Evolutionary conservation across 2,113 vertebrate genomes (phyloP).

Genomic region (Erinaceus europaeus): DNA sequence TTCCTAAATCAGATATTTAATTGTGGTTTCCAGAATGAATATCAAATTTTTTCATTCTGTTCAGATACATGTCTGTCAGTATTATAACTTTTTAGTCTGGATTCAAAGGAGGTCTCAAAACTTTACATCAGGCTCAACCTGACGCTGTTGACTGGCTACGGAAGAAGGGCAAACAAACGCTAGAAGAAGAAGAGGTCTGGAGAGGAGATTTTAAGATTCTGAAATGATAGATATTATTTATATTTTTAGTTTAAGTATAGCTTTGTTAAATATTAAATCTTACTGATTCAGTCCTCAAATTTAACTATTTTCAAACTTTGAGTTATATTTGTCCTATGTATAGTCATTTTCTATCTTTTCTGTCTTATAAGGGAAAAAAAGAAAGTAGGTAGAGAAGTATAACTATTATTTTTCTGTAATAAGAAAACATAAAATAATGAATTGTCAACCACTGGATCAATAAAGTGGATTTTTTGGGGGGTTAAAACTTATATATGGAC

Average conservation of each 20-base stretch:
- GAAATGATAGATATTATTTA: background rate
- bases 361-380: background rate
- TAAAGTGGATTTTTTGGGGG: background rate
- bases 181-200: too few relatives aligned
- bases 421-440: background rate
- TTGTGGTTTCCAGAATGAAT: background rate
- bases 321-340: background rate
- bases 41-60: background rate
- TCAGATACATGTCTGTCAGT: background rate
- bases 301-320: conserved; percentile 4
- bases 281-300: conserved; percentile 5
- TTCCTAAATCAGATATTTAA: background rate
- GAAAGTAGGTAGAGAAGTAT: background rate
- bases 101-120: background rate
- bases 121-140: too few relatives aligned
- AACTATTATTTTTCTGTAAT: background rate
- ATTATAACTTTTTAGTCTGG: background rate
- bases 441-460: background rate
- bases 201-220: background rate
- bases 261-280: background rate
- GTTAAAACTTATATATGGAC: background rate
- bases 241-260: background rate
- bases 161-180: too few relatives aligned
- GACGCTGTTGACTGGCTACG: too few relatives aligned
- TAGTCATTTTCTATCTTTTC: background rate